Conservation (phyloP, 2,888 invertebrate genomes). For the Galerucella pusilla region DNA sequence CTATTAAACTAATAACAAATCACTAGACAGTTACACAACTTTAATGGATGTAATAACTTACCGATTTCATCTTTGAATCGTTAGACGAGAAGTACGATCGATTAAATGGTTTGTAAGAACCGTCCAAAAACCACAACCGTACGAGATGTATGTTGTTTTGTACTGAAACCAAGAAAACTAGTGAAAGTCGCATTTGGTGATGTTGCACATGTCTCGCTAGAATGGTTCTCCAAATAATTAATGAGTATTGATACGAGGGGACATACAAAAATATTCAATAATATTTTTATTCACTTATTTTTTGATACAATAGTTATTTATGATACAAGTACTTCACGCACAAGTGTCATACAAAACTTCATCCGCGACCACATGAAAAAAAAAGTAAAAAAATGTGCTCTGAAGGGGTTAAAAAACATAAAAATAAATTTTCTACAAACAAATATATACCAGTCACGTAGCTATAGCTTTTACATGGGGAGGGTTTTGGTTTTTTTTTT, state of each 20-base stretch:
- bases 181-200: conserved; percentile 41
- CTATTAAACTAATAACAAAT: conserved; percentile 9
- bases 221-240: conserved; percentile 28
- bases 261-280: neutral
- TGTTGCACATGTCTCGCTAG: conserved; percentile 21
- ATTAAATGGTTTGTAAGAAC: conserved; percentile 33
- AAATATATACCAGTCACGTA: no score
- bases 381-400: no score
- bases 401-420: no score
- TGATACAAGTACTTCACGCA: no score
- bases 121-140: conserved; percentile 31
- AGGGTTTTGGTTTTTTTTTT: no score
- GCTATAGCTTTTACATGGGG: no score
- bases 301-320: no score
- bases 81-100: conserved; percentile 33
- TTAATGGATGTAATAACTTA: conserved; percentile 36
- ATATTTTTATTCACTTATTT: no score
- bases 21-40: conserved; percentile 24
- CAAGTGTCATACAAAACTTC: no score
- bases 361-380: no score
- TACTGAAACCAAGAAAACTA: conserved; percentile 37
- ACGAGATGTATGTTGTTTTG: conserved; percentile 38
- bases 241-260: conserved; percentile 12
- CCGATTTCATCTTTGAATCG: conserved; percentile 42
- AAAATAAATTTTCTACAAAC: no score